phyloP scores from a whole-genome alignment of 2,797 vertebrate genomes.

The Pseudocheirus occidentalis region DNA sequence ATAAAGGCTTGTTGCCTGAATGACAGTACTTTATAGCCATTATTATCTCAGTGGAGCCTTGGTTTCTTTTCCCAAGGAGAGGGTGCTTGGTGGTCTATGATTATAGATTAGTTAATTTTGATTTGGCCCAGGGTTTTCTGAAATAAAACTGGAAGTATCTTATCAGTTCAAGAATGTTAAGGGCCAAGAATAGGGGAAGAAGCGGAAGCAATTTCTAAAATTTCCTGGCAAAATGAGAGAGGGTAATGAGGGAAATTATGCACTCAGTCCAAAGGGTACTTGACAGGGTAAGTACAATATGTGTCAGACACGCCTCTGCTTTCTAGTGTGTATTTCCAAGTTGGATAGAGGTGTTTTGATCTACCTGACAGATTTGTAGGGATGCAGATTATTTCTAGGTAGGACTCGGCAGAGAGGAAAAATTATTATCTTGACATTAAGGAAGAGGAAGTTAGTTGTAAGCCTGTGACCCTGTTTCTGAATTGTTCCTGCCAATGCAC shows the following conservation, averaged over 20 bases:
- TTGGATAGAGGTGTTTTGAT: not conserved
- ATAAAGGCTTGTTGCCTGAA: not conserved
- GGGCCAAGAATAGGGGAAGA: not conserved
- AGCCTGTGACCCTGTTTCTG: constrained; percentile 49
- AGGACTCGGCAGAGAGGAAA: constrained; percentile 5
- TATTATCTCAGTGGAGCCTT: not conserved
- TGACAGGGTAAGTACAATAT: not conserved
- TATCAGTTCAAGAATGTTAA: not conserved
- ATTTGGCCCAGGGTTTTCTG: not conserved
- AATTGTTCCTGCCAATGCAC: constrained; percentile 37
- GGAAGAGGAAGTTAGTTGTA: constrained; percentile 71
- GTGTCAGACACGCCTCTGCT: not conserved
- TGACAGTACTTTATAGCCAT: not conserved
- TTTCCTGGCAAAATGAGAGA: not conserved
- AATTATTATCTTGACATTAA: constrained; percentile 39
- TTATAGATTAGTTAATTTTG: not conserved
- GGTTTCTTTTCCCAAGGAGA: not conserved
- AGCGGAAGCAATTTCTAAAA: not conserved
- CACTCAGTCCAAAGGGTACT: not conserved
- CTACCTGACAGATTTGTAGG: not conserved
- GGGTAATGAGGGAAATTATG: not conserved
- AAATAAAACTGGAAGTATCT: not conserved
- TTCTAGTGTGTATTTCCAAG: not conserved
- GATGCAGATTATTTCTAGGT: constrained; percentile 44
- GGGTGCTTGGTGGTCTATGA: not conserved